These are phyloP conservation scores for Anolis sagrei DNA, from an alignment of 2,113 vertebrate species.

Conservation along the genomic window DNA sequence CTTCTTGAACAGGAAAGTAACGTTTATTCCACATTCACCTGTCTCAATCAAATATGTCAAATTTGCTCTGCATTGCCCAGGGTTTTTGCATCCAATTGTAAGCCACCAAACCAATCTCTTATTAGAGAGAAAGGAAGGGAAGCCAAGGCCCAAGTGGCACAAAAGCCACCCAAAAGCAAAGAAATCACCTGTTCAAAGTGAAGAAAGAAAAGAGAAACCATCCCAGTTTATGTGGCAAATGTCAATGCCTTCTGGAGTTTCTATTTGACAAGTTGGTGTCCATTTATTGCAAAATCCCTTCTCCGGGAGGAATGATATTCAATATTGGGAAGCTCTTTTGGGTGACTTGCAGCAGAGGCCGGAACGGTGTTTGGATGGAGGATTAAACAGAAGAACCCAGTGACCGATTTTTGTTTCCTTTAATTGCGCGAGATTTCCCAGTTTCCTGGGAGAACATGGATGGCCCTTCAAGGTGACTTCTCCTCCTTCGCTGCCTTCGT, in stretches of 20 bases:
- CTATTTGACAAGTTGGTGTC: neutral
- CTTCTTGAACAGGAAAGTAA: too few relatives aligned
- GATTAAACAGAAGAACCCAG: neutral
- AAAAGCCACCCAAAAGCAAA: too few relatives aligned
- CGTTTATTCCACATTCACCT: too few relatives aligned
- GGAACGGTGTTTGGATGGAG: neutral
- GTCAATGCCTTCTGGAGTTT: neutral
- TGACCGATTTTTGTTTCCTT: too few relatives aligned
- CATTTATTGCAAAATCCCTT: neutral
- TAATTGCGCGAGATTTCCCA: too few relatives aligned
- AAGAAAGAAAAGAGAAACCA: neutral
- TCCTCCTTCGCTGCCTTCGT: neutral
- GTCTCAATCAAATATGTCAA: too few relatives aligned
- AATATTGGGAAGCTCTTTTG: neutral
- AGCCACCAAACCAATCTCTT: too few relatives aligned
- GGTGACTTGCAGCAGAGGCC: neutral
- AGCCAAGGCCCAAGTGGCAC: too few relatives aligned
- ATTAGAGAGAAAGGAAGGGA: too few relatives aligned
- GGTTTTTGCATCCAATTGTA: too few relatives aligned
- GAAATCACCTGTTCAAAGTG: neutral
- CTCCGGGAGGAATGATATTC: neutral
- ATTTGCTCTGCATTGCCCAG: too few relatives aligned
- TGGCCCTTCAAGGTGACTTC: neutral
- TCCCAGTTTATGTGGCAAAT: rapidly evolving
- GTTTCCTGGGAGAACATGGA: neutral